Evolutionary conservation across 2,113 vertebrate genomes (phyloP), one percentile per base, ranked within the genome.

Genomic region (Scomber scombrus): DNA sequence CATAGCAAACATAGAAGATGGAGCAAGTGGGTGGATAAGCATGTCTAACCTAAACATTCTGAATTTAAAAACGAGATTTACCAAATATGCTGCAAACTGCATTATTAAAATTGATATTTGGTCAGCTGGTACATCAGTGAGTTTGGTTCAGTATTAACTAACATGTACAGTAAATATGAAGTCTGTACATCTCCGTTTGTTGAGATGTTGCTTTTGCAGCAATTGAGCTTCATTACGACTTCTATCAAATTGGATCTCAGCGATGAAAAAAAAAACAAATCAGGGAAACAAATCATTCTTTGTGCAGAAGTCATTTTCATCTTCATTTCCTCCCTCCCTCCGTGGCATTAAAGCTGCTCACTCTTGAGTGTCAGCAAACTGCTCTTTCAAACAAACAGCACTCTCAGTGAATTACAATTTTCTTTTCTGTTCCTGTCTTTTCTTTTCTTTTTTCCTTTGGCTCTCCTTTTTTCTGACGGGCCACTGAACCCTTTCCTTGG

Each of bases 401-500:
- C 87, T 94, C 92, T 88, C 86, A 91, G 88, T 81, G 93, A 95
- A 95, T 95, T 95, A 94, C 94, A 95, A 92, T 93, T 95, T 86
- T 76, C 71, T 76, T 88, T 86, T 74, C 82, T 81, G 74, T 82
- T 62, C 78, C 58, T 51, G 19, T 74, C 82, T 89, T 83, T 87
- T 57, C 69, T 88, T 73, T 75, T 86, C 81, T 67, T 77, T 65
- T 50, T 49, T 78, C 71, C 74, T 81, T 63, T 68, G 23, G 5
- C 49, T 63, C 67, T 72, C 63, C 52, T 76, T 95, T 26, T 95
- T 95, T 96, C 95, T 96, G 96, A 96, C 95, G 96, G 94, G 93
- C 95, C 61, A 94, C 94, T 74, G 79, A 98, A 97, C 96, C 96
- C 97, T 97, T 96, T 95, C 95, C 92, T 75, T 88, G 95, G 93